Conservation (phyloP, 1,140 invertebrate genomes). For the Drusus annulatus region DNA sequence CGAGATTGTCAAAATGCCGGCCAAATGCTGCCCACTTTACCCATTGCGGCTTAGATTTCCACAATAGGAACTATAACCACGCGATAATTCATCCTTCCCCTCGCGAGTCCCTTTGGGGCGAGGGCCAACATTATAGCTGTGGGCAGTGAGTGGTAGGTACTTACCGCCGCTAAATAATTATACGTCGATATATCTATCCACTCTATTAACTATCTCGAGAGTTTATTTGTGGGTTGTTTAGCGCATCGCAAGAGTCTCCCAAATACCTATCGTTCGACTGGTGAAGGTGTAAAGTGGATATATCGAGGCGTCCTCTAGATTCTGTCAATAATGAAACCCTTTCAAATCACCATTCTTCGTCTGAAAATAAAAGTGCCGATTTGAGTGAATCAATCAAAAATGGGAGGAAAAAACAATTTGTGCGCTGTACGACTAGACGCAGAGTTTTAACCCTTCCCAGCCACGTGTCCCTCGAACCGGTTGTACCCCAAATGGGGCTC, state of each 20-base stretch:
- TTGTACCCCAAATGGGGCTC: background rate
- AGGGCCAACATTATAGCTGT: background rate
- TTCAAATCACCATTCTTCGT: slow-evolving; percentile 25
- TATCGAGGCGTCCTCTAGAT: background rate
- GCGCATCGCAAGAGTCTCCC: no score
- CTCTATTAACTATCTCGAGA: no score
- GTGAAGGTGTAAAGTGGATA: background rate
- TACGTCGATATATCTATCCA: no score
- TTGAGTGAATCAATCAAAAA: slow-evolving; percentile 26
- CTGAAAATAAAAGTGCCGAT: slow-evolving; percentile 23
- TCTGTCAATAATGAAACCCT: slow-evolving; percentile 15
- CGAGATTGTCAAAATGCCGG: slow-evolving; percentile 28
- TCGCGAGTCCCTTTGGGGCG: background rate
- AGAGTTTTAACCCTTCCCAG: slow-evolving; percentile 18
- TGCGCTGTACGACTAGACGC: slow-evolving; percentile 2
- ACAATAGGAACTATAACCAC: slow-evolving; percentile 11
- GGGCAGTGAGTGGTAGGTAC: no score
- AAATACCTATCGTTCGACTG: no score
- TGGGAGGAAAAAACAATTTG: slow-evolving; percentile 20
- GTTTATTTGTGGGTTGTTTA: no score
- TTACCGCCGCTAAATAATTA: no score
- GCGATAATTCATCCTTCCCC: background rate
- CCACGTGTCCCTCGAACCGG: slow-evolving; percentile 16
- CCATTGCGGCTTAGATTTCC: slow-evolving; percentile 20
- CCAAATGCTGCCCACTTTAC: slow-evolving; percentile 16